phyloP scores from a whole-genome alignment of 2,113 vertebrate genomes.

The Nycticorax nycticorax region DNA sequence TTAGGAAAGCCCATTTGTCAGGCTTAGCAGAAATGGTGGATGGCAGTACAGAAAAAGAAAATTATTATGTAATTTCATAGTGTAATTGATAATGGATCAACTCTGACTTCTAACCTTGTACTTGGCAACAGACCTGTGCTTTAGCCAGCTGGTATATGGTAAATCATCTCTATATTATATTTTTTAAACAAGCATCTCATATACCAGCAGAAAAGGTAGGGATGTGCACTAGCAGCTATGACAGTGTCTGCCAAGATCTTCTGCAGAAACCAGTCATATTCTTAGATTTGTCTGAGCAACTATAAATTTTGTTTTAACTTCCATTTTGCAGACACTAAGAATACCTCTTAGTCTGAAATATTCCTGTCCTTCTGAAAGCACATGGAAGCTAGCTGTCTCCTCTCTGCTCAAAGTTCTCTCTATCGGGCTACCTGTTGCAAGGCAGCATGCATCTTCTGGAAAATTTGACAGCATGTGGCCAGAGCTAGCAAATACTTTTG shows the following conservation, averaged over 20 bases:
- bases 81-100: neutral
- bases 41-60: neutral
- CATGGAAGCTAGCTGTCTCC: conserved; percentile 95
- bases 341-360: conserved; percentile 95
- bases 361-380: conserved; percentile 96
- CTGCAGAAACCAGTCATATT: neutral
- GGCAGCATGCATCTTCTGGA: conserved; percentile 94
- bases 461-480: conserved; percentile 99
- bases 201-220: neutral
- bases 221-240: neutral
- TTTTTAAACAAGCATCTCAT: neutral
- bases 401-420: conserved; percentile 94
- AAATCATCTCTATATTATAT: neutral
- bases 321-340: conserved; percentile 80
- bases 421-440: conserved; percentile 93
- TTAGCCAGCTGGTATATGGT: neutral
- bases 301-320: neutral
- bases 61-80: neutral
- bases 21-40: neutral
- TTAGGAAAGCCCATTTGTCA: neutral
- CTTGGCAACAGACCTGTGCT: neutral
- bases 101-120: neutral
- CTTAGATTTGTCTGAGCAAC: neutral
- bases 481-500: conserved; percentile 91
- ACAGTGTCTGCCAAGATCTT: neutral